These are phyloP conservation scores for Piscicola geometra DNA, from an alignment of 2,888 invertebrate species.

Conservation along the genomic window DNA sequence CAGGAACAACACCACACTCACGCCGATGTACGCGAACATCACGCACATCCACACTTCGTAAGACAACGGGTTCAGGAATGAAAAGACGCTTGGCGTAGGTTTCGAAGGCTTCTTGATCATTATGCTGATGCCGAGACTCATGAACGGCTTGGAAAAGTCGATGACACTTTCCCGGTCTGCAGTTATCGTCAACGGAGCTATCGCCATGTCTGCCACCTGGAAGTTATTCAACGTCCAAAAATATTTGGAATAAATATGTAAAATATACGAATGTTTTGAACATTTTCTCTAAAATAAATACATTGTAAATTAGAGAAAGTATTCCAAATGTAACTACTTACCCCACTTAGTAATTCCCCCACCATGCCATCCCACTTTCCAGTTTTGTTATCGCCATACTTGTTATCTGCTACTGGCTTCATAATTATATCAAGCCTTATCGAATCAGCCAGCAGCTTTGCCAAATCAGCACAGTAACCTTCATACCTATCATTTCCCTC, in stretches of 20 bases:
- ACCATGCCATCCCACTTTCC: slow-evolving; percentile 54
- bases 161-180: slow-evolving; percentile 89
- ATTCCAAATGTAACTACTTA: no score
- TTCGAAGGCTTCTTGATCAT: slow-evolving; percentile 81
- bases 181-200: slow-evolving; percentile 90
- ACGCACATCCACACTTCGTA: slow-evolving; percentile 92
- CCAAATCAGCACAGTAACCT: slow-evolving; percentile 58
- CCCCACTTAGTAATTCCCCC: slow-evolving; percentile 51
- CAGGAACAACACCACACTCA: slow-evolving; percentile 84
- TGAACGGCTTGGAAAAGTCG: slow-evolving; percentile 95
- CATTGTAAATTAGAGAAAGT: no score
- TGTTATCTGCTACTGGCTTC: slow-evolving; percentile 42
- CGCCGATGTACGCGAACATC: slow-evolving; percentile 83
- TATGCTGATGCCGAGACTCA: slow-evolving; percentile 90
- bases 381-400: slow-evolving; percentile 45
- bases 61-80: slow-evolving; percentile 92
- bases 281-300: no score
- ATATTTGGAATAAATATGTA: no score
- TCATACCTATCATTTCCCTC: slow-evolving; percentile 73
- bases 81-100: slow-evolving; percentile 85
- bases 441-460: slow-evolving; percentile 51
- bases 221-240: no score
- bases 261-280: no score
- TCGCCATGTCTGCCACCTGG: slow-evolving; percentile 90
- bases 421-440: slow-evolving; percentile 53